These are phyloP conservation scores for Morpho deidamia DNA, from an alignment of 2,888 invertebrate species.

Conservation along the genomic window DNA sequence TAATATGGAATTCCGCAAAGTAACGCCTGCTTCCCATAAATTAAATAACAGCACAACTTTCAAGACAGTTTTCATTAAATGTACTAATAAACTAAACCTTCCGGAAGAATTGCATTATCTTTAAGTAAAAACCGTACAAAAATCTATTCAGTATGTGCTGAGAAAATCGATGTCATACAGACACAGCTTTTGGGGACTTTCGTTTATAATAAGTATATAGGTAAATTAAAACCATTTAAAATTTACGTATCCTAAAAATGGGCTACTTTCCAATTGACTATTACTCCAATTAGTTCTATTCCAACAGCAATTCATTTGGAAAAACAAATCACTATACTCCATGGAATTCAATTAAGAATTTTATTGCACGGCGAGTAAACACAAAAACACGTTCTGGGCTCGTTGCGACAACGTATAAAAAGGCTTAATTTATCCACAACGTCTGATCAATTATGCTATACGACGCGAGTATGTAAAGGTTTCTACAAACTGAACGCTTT, in stretches of 20 bases:
- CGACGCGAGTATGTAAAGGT: constrained; percentile 29
- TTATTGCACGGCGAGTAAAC: constrained; percentile 38
- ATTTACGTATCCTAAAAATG: constrained; percentile 2
- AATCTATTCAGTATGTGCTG: too few species aligned
- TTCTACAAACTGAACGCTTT: not conserved
- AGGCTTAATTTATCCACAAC: constrained; percentile 36
- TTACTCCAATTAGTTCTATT: constrained; percentile 23
- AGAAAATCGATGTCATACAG: too few species aligned
- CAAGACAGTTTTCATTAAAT: too few species aligned
- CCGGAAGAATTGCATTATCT: too few species aligned
- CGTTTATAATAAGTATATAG: too few species aligned
- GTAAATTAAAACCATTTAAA: not conserved
- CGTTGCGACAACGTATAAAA: constrained; percentile 36
- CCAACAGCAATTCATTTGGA: constrained; percentile 19
- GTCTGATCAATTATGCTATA: constrained; percentile 38
- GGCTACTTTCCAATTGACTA: constrained; percentile 2
- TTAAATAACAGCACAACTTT: too few species aligned
- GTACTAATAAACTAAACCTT: too few species aligned
- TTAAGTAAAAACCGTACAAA: too few species aligned
- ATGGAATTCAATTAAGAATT: constrained; percentile 38
- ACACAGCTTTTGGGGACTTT: too few species aligned
- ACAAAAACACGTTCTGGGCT: constrained; percentile 38
- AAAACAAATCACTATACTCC: constrained; percentile 21
- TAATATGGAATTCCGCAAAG: too few species aligned
- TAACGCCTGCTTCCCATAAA: too few species aligned